Evolutionary conservation across 1,140 invertebrate genomes (phyloP).

Genomic region (Diabrotica undecimpunctata): DNA sequence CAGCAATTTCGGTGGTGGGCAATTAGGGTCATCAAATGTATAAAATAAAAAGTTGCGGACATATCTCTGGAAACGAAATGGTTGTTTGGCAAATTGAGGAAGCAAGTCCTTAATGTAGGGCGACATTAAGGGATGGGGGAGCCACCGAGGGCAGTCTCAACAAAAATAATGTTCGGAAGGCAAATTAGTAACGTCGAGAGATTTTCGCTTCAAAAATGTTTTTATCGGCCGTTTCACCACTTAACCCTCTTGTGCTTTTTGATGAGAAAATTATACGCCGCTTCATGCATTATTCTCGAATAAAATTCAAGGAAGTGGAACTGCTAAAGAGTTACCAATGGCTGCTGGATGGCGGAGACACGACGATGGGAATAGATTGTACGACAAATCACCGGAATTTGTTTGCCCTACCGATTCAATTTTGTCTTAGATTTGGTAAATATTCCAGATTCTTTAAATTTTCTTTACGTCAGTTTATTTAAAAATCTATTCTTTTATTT

Average conservation of each 20-base stretch:
- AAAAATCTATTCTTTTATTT: too few species aligned
- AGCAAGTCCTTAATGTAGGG: conserved; percentile 1
- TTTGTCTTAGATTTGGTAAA: too few species aligned
- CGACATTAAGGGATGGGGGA: background rate
- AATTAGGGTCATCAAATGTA: background rate
- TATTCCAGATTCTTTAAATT: too few species aligned
- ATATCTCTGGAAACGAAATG: conserved; percentile 2
- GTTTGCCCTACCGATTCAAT: background rate
- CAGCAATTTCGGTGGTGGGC: too few species aligned
- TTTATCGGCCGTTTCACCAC: background rate
- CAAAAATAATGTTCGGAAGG: background rate
- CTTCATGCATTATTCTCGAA: conserved; percentile 2
- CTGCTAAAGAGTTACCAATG: conserved; percentile 1
- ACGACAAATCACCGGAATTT: background rate
- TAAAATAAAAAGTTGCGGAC: background rate
- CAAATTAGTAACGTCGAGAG: conserved; percentile 1
- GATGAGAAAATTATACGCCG: conserved; percentile 2
- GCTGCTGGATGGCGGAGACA: background rate
- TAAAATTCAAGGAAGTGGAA: conserved; percentile 1
- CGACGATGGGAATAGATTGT: background rate
- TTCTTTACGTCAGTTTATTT: too few species aligned
- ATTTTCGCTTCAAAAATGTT: conserved; percentile 2
- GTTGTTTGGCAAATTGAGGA: conserved; percentile 2
- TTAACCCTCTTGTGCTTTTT: conserved; percentile 2
- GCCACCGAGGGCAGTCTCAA: background rate